Evolutionary conservation across 2,888 invertebrate genomes (phyloP), one percentile per base, ranked within the genome.

Genomic region (Amblyjoppa proteus): DNA sequence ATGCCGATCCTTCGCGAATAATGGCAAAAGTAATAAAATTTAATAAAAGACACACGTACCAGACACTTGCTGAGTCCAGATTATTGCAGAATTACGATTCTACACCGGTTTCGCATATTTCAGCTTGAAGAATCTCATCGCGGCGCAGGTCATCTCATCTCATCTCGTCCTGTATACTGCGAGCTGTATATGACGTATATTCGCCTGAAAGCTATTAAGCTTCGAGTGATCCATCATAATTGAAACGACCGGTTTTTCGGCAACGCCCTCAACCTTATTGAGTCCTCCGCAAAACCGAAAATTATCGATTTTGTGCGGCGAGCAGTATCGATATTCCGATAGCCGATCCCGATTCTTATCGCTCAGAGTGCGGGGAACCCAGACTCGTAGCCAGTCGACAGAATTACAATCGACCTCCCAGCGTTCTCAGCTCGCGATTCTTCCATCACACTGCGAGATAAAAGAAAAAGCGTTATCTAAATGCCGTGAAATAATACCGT

Each of bases 281-380:
- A 90, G 89, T 88, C 84, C 87, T 89, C 87, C 86, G 75, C 85
- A 77, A 85, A 87, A 88, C 89, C 81, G 84, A 89, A 88, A 89
- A 92, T 93, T 90, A 92, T 90, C 92, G 92, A 92, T 92, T 92
- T 91, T 88, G 88, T 88, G 86, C 70, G 25, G 85, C 61, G 16
- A 34, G 58, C 71, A 88, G 88, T 90, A 88, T 84, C 86, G 84
- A 87, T 88, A 89, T 90, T 88, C 79, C 68, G 82, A 51, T 78
- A 20, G n/a, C 34, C 75, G 85, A 90, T 89, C 90, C 73, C 79
- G 91, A 92, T 92, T 87, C 69, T 83, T 91, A 91, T 91, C 91
- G 77, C n/a, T 58, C 56, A 75, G 66, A 16, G 56, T 73, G 77
- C 83, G 79, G 74, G 81, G 78, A 79, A 79, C 49, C 53, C 64